Evolutionary conservation across 2,797 vertebrate species (phyloP).

Genomic region (Chaunax sp.): DNA sequence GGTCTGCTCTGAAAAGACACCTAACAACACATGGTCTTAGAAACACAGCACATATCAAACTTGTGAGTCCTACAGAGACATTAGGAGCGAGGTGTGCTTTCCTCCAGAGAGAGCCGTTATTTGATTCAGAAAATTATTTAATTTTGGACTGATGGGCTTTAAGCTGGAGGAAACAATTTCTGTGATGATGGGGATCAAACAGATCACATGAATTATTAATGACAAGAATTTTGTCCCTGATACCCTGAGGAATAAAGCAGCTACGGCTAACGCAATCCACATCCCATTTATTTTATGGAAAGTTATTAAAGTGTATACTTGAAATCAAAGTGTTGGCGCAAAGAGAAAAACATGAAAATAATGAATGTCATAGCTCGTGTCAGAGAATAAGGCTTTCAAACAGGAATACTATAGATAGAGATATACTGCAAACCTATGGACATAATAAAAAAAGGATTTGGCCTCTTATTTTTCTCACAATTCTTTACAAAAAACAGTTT

Average conservation of each 20-base stretch:
- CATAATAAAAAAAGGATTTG: constrained; percentile 30
- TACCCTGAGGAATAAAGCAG: constrained; percentile 70
- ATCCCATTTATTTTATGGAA: constrained; percentile 83
- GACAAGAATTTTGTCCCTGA: constrained; percentile 73
- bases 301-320: constrained; percentile 82
- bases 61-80: constrained; percentile 57
- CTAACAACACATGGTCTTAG: constrained; percentile 49
- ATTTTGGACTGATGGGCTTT: constrained; percentile 66
- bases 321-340: constrained; percentile 74
- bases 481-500: no score
- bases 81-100: constrained; percentile 65
- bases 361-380: constrained; percentile 61
- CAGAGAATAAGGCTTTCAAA: constrained; percentile 52
- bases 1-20: constrained; percentile 54
- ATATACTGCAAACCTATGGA: constrained; percentile 45
- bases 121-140: constrained; percentile 40
- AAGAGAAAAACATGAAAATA: constrained; percentile 70
- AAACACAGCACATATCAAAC: constrained; percentile 57
- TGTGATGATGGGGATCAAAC: constrained; percentile 81
- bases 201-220: constrained; percentile 85
- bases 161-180: constrained; percentile 75
- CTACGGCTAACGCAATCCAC: constrained; percentile 75
- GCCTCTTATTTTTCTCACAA: neutral
- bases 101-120: constrained; percentile 66
- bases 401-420: constrained; percentile 52